Evolutionary conservation across 2,113 vertebrate species (phyloP).

Genomic region (Orthonyx spaldingii): DNA sequence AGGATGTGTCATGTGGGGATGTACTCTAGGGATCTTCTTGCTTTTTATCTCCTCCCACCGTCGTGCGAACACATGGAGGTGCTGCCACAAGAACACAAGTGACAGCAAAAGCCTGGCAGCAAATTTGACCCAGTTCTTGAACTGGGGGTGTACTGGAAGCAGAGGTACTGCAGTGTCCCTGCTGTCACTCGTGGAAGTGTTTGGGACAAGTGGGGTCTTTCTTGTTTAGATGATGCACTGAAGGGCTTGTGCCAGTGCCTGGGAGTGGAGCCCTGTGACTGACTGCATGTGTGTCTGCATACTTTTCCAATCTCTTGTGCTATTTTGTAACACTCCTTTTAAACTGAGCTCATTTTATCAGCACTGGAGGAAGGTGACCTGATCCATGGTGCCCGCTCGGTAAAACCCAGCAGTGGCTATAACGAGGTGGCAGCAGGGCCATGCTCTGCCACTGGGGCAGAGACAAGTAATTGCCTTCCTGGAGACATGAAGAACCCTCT

Average conservation of each 20-base stretch:
- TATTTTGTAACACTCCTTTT: background rate
- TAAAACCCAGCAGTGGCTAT: background rate
- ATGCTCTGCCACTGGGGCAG: background rate
- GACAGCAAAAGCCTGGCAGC: background rate
- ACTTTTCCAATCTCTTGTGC: background rate
- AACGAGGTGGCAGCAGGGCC: fast-evolving
- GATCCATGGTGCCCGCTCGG: background rate
- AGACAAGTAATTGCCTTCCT: background rate
- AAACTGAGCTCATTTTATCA: background rate
- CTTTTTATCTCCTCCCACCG: background rate
- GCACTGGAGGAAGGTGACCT: background rate
- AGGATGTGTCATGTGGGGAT: background rate
- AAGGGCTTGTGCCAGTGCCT: background rate
- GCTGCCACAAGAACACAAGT: background rate
- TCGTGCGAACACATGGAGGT: background rate
- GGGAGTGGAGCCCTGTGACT: background rate
- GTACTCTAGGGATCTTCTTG: background rate
- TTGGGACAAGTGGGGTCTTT: background rate
- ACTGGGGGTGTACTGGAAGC: background rate
- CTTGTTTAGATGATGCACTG: background rate
- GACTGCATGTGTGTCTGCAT: background rate
- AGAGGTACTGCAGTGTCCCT: background rate
- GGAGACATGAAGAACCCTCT: background rate
- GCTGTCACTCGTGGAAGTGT: background rate
- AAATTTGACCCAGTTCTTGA: background rate